These are phyloP conservation scores for Branchellion lobata DNA, from an alignment of 2,888 invertebrate species.

Conservation along the genomic window DNA sequence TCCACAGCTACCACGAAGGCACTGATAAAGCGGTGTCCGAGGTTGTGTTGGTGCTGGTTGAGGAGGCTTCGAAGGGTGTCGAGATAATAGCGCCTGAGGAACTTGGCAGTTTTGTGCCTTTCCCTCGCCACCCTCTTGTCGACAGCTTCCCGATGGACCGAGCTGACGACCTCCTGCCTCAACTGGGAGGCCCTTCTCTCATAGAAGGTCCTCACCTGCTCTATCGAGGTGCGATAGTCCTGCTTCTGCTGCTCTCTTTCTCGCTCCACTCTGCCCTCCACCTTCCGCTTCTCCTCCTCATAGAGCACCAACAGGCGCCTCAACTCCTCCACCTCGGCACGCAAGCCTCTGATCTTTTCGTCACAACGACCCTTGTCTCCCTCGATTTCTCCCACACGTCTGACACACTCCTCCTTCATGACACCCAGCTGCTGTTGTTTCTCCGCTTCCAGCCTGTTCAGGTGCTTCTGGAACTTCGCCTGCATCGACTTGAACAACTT, in stretches of 20 bases:
- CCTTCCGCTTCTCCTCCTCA: not conserved
- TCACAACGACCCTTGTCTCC: conserved; percentile 4
- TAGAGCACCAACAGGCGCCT: not conserved
- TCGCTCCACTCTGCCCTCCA: not conserved
- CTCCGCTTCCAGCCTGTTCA: not conserved
- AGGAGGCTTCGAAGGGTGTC: not conserved
- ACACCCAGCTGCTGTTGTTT: not conserved
- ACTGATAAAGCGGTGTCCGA: not conserved
- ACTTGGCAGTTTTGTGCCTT: not conserved
- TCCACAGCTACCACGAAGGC: not conserved
- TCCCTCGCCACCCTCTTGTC: not conserved
- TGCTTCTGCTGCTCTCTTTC: not conserved
- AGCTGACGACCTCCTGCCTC: not conserved
- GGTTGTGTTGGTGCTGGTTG: not conserved
- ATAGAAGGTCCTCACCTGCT: too few species aligned
- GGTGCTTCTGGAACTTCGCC: conserved; percentile 10
- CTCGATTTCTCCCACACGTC: not conserved
- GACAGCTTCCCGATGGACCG: not conserved
- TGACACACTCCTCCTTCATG: not conserved
- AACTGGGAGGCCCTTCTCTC: too few species aligned
- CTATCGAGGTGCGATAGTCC: too few species aligned
- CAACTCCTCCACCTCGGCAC: not conserved
- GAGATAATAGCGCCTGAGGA: not conserved
- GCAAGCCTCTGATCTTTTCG: conserved; percentile 4
- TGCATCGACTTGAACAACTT: conserved; percentile 8